A percentile compares a stretch with the other conserved stretches of the same genome.
These are phyloP conservation scores for Ornithoptera priamus DNA, from an alignment of 2,888 invertebrate species.

Conservation along the genomic window DNA sequence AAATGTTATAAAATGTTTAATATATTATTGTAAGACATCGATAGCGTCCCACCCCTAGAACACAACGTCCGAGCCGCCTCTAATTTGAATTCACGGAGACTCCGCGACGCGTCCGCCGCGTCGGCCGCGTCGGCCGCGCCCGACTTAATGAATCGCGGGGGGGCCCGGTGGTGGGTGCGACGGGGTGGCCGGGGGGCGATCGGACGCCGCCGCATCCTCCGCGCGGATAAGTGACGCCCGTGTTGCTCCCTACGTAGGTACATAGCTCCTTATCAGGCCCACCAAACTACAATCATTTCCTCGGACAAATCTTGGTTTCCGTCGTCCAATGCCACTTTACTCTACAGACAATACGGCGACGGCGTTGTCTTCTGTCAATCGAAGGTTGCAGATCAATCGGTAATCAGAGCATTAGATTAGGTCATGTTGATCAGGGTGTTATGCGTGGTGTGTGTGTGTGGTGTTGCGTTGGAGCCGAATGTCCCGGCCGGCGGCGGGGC, in stretches of 20 bases:
- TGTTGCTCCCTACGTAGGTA: constrained; percentile 69
- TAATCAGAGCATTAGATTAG: too few relatives aligned
- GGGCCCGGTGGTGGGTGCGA: too few relatives aligned
- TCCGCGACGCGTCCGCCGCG: constrained; percentile 79
- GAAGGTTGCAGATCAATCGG: too few relatives aligned
- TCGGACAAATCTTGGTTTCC: constrained; percentile 11
- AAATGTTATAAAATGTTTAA: background rate
- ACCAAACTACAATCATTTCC: constrained; percentile 9
- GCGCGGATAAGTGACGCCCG: constrained; percentile 80
- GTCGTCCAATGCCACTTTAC: too few relatives aligned
- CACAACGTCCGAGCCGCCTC: constrained; percentile 78
- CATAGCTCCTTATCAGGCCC: constrained; percentile 61
- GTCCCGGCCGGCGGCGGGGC: too few relatives aligned
- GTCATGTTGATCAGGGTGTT: too few relatives aligned
- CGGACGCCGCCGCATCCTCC: constrained; percentile 79
- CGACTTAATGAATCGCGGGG: constrained; percentile 79
- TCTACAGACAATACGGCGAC: too few relatives aligned
- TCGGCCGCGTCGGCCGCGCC: constrained; percentile 78
- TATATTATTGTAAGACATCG: constrained; percentile 35
- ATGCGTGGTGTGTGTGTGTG: too few relatives aligned
- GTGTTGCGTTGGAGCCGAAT: too few relatives aligned
- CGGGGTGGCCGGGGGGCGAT: constrained; percentile 59
- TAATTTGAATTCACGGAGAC: constrained; percentile 81
- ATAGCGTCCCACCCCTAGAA: constrained; percentile 53
- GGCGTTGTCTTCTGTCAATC: too few relatives aligned